A percentile compares a stretch with the other conserved stretches of the same genome.
These are phyloP conservation scores for Chloroclysta siterata DNA, from an alignment of 2,888 invertebrate genomes.

Conservation along the genomic window DNA sequence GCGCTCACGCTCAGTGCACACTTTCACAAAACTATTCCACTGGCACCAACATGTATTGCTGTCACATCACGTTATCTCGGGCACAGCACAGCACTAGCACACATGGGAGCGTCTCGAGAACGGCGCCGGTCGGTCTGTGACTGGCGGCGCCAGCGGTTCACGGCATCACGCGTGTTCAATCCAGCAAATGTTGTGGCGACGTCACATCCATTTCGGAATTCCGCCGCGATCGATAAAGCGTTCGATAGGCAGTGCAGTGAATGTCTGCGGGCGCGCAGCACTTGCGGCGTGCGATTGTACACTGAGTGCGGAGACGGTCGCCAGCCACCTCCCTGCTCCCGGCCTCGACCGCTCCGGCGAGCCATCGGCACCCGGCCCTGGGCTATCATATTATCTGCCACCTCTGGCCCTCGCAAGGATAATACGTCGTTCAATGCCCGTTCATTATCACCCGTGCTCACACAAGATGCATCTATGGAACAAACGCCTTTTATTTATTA, in stretches of 20 bases:
- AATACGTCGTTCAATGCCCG: conserved; percentile 71
- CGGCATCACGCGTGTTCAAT: conserved; percentile 63
- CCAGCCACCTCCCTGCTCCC: conserved; percentile 75
- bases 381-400: conserved; percentile 74
- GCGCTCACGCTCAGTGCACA: conserved; percentile 78
- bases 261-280: conserved; percentile 77
- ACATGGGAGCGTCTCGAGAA: conserved; percentile 58
- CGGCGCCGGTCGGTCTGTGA: conserved; percentile 74
- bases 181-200: conserved; percentile 56
- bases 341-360: conserved; percentile 68
- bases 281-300: conserved; percentile 76
- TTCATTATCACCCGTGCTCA: conserved; percentile 60
- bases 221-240: conserved; percentile 69
- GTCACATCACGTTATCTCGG: conserved; percentile 83
- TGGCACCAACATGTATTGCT: conserved; percentile 75
- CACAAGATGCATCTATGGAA: conserved; percentile 40
- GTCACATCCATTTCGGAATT: conserved; percentile 68
- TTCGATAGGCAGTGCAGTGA: conserved; percentile 62
- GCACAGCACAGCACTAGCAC: conserved; percentile 61
- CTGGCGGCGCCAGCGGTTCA: conserved; percentile 56
- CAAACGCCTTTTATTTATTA: conserved; percentile 30
- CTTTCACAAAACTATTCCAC: conserved; percentile 84
- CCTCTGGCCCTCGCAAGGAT: conserved; percentile 76
- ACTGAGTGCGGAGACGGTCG: conserved; percentile 72
- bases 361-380: conserved; percentile 57